phyloP scores from a whole-genome alignment of 1,140 invertebrate species.

The Agrilus planipennis region DNA sequence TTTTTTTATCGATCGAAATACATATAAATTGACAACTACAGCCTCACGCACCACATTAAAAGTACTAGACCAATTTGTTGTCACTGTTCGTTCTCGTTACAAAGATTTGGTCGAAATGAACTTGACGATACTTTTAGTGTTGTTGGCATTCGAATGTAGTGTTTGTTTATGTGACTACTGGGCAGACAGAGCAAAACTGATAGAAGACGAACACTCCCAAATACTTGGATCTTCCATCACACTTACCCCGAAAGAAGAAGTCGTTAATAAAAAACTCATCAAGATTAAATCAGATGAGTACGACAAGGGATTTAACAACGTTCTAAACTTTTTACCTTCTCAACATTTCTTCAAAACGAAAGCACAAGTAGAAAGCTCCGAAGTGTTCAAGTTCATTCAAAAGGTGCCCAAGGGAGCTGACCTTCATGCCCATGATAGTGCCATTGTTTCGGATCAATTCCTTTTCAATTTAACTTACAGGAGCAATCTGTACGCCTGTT shows the following conservation, averaged over 20 bases:
- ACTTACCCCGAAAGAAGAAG: constrained; percentile 41
- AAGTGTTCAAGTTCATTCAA: constrained; percentile 41
- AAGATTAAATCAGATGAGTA: constrained; percentile 47
- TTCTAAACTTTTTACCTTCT: constrained; percentile 46
- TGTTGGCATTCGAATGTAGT: too few relatives aligned
- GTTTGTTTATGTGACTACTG: constrained; percentile 31
- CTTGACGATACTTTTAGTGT: too few relatives aligned
- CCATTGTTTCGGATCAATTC: constrained; percentile 8
- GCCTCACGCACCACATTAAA: too few relatives aligned
- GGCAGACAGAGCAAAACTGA: constrained; percentile 29
- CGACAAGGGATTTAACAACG: constrained; percentile 41
- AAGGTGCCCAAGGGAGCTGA: constrained; percentile 59
- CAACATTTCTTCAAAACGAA: constrained; percentile 53
- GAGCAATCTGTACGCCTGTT: constrained; percentile 49
- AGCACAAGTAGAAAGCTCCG: constrained; percentile 45
- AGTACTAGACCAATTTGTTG: too few relatives aligned
- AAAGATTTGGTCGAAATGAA: too few relatives aligned
- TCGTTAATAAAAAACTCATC: constrained; percentile 54
- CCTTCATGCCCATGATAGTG: constrained; percentile 48
- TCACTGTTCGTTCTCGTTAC: too few relatives aligned
- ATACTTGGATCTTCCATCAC: constrained; percentile 37
- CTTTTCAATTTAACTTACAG: constrained; percentile 12
- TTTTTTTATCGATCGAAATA: too few relatives aligned
- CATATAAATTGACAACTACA: too few relatives aligned
- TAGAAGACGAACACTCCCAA: constrained; percentile 29